Conservation (phyloP, 1,140 invertebrate genomes). For the Zaprionus taronus region DNA sequence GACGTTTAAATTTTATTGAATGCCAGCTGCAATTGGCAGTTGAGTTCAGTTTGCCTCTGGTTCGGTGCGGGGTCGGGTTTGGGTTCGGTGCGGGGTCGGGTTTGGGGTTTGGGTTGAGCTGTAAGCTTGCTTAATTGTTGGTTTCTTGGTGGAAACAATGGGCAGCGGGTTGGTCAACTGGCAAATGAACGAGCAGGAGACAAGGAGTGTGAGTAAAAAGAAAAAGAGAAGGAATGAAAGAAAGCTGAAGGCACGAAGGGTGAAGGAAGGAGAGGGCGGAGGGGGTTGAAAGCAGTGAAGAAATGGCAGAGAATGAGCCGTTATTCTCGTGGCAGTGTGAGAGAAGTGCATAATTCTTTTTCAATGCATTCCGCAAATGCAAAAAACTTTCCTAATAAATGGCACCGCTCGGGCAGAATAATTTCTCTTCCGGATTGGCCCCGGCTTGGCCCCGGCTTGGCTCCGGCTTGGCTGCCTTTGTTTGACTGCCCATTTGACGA, state of each 20-base stretch:
- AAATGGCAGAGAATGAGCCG: conserved; percentile 31
- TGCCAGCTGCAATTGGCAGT: conserved; percentile 77
- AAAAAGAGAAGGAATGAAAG: neutral
- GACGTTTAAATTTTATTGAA: conserved; percentile 80
- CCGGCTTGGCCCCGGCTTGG: neutral
- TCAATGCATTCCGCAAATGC: conserved; percentile 24
- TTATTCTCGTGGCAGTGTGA: conserved; percentile 11
- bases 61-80: neutral
- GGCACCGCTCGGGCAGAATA: conserved; percentile 33
- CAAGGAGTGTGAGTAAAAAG: neutral
- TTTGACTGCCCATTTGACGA: conserved; percentile 1
- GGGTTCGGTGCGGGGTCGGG: neutral
- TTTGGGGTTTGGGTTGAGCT: neutral
- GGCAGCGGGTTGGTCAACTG: conserved; percentile 6
- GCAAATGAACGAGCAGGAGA: conserved; percentile 21
- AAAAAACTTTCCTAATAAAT: conserved; percentile 67
- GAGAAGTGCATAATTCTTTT: conserved; percentile 66
- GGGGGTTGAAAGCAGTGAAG: neutral
- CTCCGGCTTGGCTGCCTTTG: neutral
- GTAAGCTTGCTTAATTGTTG: conserved; percentile 49
- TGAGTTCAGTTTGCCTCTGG: conserved; percentile 35
- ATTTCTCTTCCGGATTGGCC: conserved; percentile 25
- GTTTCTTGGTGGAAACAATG: conserved; percentile 26
- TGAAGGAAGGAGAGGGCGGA: neutral
- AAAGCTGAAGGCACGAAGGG: neutral